Percentiles rank a stretch among this genome's conserved stretches.
Conservation (phyloP, 2,888 invertebrate genomes). For the Amiota mariae region DNA sequence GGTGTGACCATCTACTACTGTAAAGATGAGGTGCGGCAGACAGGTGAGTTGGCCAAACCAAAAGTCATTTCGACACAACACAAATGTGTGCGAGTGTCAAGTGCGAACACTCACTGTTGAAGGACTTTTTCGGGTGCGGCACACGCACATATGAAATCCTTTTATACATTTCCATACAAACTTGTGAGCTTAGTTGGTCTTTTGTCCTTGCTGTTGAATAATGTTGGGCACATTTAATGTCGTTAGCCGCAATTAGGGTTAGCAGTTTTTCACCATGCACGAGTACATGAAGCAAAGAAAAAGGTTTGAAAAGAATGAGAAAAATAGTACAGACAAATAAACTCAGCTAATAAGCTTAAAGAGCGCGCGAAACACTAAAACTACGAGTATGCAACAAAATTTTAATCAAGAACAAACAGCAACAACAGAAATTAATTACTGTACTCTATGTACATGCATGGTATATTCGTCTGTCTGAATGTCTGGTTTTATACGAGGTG, state of each 20-base stretch:
- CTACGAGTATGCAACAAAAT: constrained; percentile 10
- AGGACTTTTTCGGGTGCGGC: not conserved
- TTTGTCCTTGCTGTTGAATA: constrained; percentile 22
- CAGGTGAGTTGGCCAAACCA: too few relatives aligned
- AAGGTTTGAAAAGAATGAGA: too few relatives aligned
- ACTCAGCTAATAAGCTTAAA: not conserved
- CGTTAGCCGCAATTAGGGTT: constrained; percentile 26
- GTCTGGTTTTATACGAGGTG: too few relatives aligned
- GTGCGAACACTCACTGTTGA: not conserved
- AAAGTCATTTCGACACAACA: too few relatives aligned
- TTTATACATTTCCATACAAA: not conserved
- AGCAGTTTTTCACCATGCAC: not conserved
- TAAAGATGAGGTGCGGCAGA: too few relatives aligned
- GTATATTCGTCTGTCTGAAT: too few relatives aligned
- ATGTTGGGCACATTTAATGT: constrained; percentile 24
- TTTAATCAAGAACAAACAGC: constrained; percentile 17
- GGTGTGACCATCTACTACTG: too few relatives aligned
- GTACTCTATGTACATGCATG: too few relatives aligned
- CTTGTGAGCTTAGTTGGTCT: not conserved
- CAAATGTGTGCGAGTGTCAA: not conserved
- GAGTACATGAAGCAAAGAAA: not conserved
- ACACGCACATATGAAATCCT: not conserved
- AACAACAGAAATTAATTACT: not conserved
- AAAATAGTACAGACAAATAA: not conserved
- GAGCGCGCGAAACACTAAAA: not conserved